Evolutionary conservation across 2,797 vertebrate species (phyloP).

Genomic region (Coregonus ussuriensis): DNA sequence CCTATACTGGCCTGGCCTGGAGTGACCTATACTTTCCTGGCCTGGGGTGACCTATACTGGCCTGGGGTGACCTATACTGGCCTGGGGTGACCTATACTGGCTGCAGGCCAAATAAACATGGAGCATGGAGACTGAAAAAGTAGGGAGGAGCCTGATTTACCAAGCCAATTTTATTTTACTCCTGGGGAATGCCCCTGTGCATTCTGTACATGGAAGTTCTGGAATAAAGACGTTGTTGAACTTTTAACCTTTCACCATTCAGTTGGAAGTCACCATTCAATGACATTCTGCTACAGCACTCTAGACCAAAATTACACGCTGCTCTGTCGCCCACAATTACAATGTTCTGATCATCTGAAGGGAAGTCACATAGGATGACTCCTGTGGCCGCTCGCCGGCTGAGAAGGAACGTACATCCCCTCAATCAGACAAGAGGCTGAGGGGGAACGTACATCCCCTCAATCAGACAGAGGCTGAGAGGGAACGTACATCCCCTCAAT

Average conservation of each 20-base stretch:
- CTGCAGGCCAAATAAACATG: slow-evolving; percentile 21
- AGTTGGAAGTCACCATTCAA: slow-evolving; percentile 67
- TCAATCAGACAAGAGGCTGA: no score
- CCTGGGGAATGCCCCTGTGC: slow-evolving; percentile 11
- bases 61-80: background rate
- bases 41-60: no score
- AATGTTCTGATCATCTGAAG: slow-evolving; percentile 70
- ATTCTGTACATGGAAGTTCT: slow-evolving; percentile 44
- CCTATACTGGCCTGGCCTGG: no score
- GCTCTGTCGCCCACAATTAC: slow-evolving; percentile 77
- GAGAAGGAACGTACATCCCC: slow-evolving; percentile 35
- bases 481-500: no score
- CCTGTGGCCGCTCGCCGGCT: slow-evolving; percentile 39
- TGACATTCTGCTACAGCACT: slow-evolving; percentile 59
- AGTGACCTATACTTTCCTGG: no score
- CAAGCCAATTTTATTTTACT: background rate
- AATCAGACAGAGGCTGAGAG: no score
- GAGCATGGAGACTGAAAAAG: background rate
- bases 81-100: slow-evolving; percentile 23
- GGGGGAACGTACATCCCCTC: no score
- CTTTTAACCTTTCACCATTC: slow-evolving; percentile 69
- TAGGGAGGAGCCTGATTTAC: background rate
- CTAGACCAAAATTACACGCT: slow-evolving; percentile 77
- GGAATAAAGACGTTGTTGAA: slow-evolving; percentile 63
- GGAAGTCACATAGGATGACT: slow-evolving; percentile 35